A percentile compares a stretch with the other conserved stretches of the same genome.
Evolutionary conservation across 2,888 invertebrate species (phyloP).

Genomic region (Cheilosia grossa): DNA sequence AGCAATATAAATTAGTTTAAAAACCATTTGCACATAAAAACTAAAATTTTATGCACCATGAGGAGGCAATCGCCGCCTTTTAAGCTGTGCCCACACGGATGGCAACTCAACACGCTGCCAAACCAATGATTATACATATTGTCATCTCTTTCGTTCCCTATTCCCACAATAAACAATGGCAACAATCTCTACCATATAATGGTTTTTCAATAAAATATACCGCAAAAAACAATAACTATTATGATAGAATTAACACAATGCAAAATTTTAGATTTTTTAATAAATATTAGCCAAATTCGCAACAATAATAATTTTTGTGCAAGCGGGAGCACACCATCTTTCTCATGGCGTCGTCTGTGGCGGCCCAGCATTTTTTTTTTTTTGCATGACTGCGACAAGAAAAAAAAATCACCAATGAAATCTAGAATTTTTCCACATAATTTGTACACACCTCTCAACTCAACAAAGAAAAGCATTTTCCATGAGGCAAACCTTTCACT

Average conservation of each 20-base stretch:
- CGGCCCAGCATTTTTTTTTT: slow-evolving; percentile 25
- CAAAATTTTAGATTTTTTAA: not conserved
- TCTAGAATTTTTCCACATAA: slow-evolving; percentile 42
- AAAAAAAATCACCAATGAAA: slow-evolving; percentile 19
- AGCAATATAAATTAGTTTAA: not conserved
- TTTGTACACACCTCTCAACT: slow-evolving; percentile 14
- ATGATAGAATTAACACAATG: not conserved
- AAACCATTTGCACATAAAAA: not conserved
- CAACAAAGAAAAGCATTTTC: slow-evolving; percentile 43
- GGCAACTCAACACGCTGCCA: slow-evolving; percentile 49
- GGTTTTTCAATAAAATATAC: slow-evolving; percentile 14
- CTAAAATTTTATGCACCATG: slow-evolving; percentile 60
- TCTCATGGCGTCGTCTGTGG: slow-evolving; percentile 52
- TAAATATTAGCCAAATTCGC: not conserved
- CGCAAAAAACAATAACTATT: not conserved
- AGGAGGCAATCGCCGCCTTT: slow-evolving; percentile 67
- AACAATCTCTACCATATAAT: slow-evolving; percentile 35
- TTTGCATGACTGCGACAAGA: slow-evolving; percentile 23
- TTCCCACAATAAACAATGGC: slow-evolving; percentile 63
- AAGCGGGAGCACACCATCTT: slow-evolving; percentile 40
- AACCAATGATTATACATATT: slow-evolving; percentile 19
- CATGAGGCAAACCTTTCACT: slow-evolving; percentile 58
- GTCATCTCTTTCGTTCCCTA: slow-evolving; percentile 41
- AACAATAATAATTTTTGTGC: slow-evolving; percentile 29
- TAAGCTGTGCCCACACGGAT: slow-evolving; percentile 60